Conservation (phyloP, 2,113 vertebrate genomes). For the Tetrao urogallus region DNA sequence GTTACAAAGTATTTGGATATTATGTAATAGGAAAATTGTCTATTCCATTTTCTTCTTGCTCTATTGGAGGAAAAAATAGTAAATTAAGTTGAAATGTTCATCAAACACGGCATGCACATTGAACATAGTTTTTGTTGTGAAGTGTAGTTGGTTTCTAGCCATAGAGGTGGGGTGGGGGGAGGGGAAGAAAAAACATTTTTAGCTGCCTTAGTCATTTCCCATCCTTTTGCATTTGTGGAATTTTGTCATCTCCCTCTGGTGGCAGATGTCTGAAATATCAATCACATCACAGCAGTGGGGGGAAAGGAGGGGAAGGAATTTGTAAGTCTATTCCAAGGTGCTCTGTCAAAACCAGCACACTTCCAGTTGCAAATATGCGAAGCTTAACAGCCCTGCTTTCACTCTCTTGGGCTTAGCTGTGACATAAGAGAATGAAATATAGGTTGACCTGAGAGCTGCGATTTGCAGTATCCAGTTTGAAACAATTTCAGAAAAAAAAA, state of each 20-base stretch:
- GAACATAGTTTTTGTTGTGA: background rate
- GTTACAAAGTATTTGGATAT: background rate
- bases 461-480: background rate
- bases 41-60: background rate
- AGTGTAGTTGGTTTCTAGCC: constrained; percentile 11
- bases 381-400: background rate
- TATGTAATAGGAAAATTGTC: background rate
- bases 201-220: background rate
- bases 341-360: background rate
- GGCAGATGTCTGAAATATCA: constrained; percentile 6
- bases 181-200: background rate
- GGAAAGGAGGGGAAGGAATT: fast-evolving
- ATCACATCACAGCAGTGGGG: background rate
- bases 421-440: background rate
- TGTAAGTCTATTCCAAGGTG: background rate
- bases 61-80: background rate
- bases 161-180: background rate
- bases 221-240: background rate
- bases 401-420: background rate
- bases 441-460: background rate
- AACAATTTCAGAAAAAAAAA: background rate
- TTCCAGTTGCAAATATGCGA: background rate
- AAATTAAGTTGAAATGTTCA: background rate
- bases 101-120: background rate
- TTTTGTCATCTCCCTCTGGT: constrained; percentile 51